These are phyloP conservation scores for silkworm (Bombyx mori) DNA, from an alignment of 1,140 invertebrate species.

Conservation along the genomic window DNA sequence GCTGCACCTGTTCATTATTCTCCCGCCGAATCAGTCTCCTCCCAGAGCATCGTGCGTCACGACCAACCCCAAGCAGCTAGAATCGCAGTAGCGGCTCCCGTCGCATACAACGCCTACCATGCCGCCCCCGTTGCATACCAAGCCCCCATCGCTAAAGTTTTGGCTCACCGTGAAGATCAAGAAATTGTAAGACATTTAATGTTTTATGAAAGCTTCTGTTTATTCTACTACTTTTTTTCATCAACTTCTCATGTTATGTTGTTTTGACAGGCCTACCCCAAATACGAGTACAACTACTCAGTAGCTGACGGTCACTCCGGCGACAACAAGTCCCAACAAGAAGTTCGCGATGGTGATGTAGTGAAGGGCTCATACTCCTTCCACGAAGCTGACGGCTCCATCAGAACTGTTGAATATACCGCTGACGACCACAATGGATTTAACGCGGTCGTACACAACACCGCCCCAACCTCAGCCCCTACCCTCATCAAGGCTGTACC, in stretches of 20 bases:
- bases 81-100: conserved; percentile 23
- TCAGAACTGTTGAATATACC: conserved; percentile 69
- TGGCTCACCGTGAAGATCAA: conserved; percentile 5
- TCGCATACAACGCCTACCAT: conserved; percentile 22
- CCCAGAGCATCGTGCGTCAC: conserved; percentile 50
- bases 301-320: conserved; percentile 66
- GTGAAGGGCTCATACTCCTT: conserved; percentile 72
- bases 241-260: neutral
- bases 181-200: conserved; percentile 2
- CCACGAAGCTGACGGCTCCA: conserved; percentile 70
- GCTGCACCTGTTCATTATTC: conserved; percentile 35
- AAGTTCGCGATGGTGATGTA: conserved; percentile 65
- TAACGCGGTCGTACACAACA: conserved; percentile 73
- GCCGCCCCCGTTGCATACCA: conserved; percentile 24
- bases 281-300: conserved; percentile 69
- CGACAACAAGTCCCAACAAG: conserved; percentile 68
- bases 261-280: conserved; percentile 37
- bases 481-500: conserved; percentile 16
- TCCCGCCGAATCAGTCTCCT: conserved; percentile 43
- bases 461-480: conserved; percentile 45
- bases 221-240: neutral
- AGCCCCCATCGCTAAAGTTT: conserved; percentile 12
- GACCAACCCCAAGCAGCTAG: conserved; percentile 22
- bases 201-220: no score
- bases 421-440: conserved; percentile 70